A percentile compares a stretch with the other conserved stretches of the same genome.
Evolutionary conservation across 2,113 vertebrate genomes (phyloP).

Genomic region (Phycodurus eques): DNA sequence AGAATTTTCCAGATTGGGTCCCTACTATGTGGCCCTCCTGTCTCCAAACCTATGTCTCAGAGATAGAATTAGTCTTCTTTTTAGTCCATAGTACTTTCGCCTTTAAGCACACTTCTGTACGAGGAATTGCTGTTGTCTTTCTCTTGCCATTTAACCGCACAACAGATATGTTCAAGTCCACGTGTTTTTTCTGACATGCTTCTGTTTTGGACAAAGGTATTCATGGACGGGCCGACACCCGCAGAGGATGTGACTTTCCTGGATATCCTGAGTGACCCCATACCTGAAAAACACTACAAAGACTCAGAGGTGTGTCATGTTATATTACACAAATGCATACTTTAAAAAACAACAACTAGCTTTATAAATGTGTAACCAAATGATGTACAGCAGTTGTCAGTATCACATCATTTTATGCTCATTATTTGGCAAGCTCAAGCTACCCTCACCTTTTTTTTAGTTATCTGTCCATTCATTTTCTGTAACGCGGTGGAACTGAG

Average conservation of each 20-base stretch:
- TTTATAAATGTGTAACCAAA: background rate
- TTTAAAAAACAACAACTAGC: background rate
- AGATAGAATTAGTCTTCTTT: background rate
- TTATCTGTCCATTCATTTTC: no score
- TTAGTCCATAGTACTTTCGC: background rate
- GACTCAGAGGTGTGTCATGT: slow-evolving; percentile 61
- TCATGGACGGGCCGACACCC: slow-evolving; percentile 68
- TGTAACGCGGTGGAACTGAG: no score
- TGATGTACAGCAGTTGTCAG: background rate
- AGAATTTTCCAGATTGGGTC: background rate
- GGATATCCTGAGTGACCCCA: slow-evolving; percentile 75
- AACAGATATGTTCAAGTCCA: background rate
- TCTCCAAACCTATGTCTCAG: background rate
- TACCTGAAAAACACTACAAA: slow-evolving; percentile 74
- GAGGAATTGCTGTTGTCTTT: background rate
- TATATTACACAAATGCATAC: background rate
- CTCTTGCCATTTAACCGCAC: background rate
- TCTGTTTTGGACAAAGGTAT: slow-evolving; percentile 68
- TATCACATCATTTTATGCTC: background rate
- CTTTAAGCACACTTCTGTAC: background rate
- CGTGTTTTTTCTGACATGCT: slow-evolving; percentile 21
- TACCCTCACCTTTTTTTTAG: no score
- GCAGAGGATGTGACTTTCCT: slow-evolving; percentile 62
- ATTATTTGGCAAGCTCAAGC: background rate
- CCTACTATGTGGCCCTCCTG: background rate